Conservation (phyloP, 2,888 invertebrate genomes). For the Cremastobaeus sp. region DNA sequence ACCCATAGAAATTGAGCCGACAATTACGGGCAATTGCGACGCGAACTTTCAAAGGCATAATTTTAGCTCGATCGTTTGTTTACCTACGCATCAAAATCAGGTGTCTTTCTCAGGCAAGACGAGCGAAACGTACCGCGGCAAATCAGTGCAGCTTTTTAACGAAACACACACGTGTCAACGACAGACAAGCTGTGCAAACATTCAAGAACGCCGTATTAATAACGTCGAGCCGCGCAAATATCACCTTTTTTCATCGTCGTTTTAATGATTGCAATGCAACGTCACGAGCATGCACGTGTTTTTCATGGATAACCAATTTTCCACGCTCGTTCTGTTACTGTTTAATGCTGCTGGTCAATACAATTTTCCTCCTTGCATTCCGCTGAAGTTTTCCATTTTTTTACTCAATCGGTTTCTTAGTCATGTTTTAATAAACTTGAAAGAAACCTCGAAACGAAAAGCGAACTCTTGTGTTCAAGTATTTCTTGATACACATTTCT, state of each 20-base stretch:
- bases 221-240: conserved; percentile 43
- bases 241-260: conserved; percentile 37
- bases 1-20: conserved; percentile 32
- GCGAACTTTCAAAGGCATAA: conserved; percentile 22
- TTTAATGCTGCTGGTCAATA: too few species aligned
- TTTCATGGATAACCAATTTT: background rate
- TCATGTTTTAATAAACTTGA: too few species aligned
- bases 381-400: too few species aligned
- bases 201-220: conserved; percentile 43
- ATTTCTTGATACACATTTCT: too few species aligned
- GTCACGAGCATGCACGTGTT: conserved; percentile 30
- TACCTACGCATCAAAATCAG: conserved; percentile 49
- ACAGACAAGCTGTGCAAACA: conserved; percentile 56
- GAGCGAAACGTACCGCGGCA: conserved; percentile 26
- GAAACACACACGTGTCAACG: conserved; percentile 57
- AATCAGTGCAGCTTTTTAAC: conserved; percentile 49
- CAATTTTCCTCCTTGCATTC: too few species aligned
- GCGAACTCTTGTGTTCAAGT: too few species aligned
- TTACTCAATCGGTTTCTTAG: too few species aligned
- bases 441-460: too few species aligned
- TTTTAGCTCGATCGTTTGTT: conserved; percentile 29
- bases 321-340: too few species aligned
- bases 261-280: conserved; percentile 35
- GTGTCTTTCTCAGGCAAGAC: conserved; percentile 13
- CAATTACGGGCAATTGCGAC: conserved; percentile 10